A percentile compares a stretch with the other conserved stretches of the same genome.
Conservation (phyloP, 2,888 invertebrate genomes). For the Acleris holmiana region DNA sequence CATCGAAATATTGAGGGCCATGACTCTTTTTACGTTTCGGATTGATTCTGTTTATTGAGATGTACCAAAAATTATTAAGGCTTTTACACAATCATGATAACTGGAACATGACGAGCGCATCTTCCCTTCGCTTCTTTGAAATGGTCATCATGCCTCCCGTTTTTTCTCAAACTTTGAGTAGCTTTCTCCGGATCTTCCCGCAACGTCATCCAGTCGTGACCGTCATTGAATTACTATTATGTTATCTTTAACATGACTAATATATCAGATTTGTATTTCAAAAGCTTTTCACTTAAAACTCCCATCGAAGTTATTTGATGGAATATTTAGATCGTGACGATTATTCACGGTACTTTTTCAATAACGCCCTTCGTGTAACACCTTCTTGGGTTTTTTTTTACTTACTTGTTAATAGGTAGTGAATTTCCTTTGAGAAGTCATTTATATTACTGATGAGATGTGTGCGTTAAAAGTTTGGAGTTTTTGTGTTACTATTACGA, state of each 20-base stretch:
- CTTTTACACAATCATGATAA: constrained; percentile 11
- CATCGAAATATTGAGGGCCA: too few species aligned
- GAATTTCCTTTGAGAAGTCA: too few species aligned
- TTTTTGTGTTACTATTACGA: too few species aligned
- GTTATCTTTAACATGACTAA: constrained; percentile 26
- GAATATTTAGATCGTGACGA: background rate
- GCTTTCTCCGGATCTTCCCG: constrained; percentile 17
- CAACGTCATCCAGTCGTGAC: constrained; percentile 21
- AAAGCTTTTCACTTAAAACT: constrained; percentile 16
- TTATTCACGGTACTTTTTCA: too few species aligned
- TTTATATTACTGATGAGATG: too few species aligned
- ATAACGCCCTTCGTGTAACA: too few species aligned
- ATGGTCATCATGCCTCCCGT: constrained; percentile 6
- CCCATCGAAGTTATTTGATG: background rate
- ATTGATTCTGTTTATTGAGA: background rate
- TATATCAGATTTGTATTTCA: constrained; percentile 21
- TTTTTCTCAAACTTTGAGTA: constrained; percentile 12
- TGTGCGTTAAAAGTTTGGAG: too few species aligned
- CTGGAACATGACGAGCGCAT: constrained; percentile 14
- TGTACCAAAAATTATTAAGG: background rate
- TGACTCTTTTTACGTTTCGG: too few species aligned
- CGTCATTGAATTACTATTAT: constrained; percentile 19
- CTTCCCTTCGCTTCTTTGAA: constrained; percentile 11
- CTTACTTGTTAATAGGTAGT: too few species aligned
- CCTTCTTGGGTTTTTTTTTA: too few species aligned